Conservation (phyloP, 2,113 vertebrate genomes). For the Girardinichthys multiradiatus region DNA sequence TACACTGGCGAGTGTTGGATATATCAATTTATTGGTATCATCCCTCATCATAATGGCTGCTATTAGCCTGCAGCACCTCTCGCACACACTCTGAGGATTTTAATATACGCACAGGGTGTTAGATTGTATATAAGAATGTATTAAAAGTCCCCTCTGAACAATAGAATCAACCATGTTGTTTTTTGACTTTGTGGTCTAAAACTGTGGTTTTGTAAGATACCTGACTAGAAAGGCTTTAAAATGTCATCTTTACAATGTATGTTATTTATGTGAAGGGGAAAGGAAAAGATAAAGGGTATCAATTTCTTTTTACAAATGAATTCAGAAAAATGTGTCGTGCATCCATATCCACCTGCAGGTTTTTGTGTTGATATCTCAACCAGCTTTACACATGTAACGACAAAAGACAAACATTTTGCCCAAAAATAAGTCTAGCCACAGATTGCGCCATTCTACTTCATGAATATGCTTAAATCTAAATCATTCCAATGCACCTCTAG, state of each 20-base stretch:
- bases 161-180: constrained; percentile 34
- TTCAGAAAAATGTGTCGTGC: not conserved
- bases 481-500: not conserved
- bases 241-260: not conserved
- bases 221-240: constrained; percentile 21
- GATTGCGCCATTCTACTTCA: not conserved
- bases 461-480: not conserved
- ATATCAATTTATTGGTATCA: constrained; percentile 71
- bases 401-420: too few relatives aligned
- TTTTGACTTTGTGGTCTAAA: constrained; percentile 27
- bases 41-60: constrained; percentile 70
- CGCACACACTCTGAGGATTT: constrained; percentile 36
- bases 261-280: not conserved
- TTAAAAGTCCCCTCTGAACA: constrained; percentile 41
- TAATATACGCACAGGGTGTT: constrained; percentile 30
- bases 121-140: not conserved
- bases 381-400: not conserved
- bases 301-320: not conserved
- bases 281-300: not conserved
- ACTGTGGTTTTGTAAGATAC: constrained; percentile 23
- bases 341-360: not conserved
- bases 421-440: not conserved
- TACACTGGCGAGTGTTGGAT: constrained; percentile 48
- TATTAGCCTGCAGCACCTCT: constrained; percentile 44
- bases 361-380: not conserved